A percentile compares a stretch with the other conserved stretches of the same genome.
These are phyloP conservation scores for Neodiprion virginianus DNA, from an alignment of 1,140 invertebrate species.

Conservation along the genomic window DNA sequence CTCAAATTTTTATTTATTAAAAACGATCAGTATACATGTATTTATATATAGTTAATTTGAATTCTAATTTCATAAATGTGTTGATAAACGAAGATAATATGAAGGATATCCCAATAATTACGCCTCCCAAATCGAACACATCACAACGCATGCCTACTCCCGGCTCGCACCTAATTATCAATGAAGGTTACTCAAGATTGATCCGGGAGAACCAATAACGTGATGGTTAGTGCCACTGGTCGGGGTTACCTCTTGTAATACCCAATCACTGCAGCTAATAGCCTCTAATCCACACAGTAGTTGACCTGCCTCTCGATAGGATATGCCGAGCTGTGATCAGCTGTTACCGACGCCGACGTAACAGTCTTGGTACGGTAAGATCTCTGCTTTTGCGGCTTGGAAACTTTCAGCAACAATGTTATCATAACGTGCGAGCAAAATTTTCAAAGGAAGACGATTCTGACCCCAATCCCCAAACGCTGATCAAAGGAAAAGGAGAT, in stretches of 20 bases:
- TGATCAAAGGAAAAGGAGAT: no score
- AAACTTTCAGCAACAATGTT: no score
- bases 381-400: no score
- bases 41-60: not conserved
- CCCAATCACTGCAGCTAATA: conserved; percentile 4
- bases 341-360: not conserved
- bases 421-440: no score
- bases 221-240: not conserved
- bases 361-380: no score
- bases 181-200: conserved; percentile 1
- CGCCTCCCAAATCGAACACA: no score
- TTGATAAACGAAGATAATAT: no score
- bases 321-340: not conserved
- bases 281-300: conserved; percentile 1
- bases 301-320: not conserved
- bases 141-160: no score
- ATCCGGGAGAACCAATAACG: not conserved
- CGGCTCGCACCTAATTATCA: not conserved
- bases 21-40: not conserved
- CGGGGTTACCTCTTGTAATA: not conserved
- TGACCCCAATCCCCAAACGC: no score
- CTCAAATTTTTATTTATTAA: not conserved
- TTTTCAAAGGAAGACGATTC: no score
- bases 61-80: no score
- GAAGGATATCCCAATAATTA: no score